These are phyloP conservation scores for Scaptomyza montana DNA, from an alignment of 1,140 invertebrate species.

Conservation along the genomic window DNA sequence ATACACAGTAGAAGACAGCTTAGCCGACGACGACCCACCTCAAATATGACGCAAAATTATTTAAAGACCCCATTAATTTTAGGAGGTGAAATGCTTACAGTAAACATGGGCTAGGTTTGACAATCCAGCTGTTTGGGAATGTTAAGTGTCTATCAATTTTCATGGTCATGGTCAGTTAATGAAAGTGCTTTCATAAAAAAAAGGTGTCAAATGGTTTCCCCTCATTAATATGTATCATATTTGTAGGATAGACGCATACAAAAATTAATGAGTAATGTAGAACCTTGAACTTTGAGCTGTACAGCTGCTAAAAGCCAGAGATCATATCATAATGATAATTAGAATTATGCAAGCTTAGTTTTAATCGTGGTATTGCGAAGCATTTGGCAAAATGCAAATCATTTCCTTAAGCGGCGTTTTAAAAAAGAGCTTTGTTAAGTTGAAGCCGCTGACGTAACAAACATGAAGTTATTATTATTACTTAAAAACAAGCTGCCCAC, in stretches of 20 bases:
- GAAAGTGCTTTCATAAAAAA: conserved; percentile 43
- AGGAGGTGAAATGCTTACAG: conserved; percentile 44
- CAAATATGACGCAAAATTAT: neutral
- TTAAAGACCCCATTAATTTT: conserved; percentile 1
- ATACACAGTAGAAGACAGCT: conserved; percentile 6
- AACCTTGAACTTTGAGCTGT: conserved; percentile 37
- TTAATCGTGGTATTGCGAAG: conserved; percentile 22
- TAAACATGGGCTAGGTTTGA: conserved; percentile 30
- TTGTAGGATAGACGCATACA: no score
- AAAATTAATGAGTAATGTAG: neutral
- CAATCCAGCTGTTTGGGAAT: neutral
- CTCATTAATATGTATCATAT: conserved; percentile 13
- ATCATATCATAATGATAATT: conserved; percentile 42
- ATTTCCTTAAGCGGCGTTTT: conserved; percentile 43
- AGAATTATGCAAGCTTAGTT: conserved; percentile 43
- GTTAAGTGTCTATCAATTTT: conserved; percentile 34
- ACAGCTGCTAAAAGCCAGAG: conserved; percentile 12
- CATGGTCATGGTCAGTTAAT: conserved; percentile 54
- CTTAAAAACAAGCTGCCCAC: no score
- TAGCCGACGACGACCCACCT: conserved; percentile 7
- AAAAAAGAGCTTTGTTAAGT: conserved; percentile 13
- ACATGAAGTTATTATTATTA: neutral
- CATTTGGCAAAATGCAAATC: conserved; percentile 47
- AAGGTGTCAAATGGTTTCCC: conserved; percentile 37
- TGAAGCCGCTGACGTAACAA: neutral